Percentiles rank a stretch among this genome's conserved stretches.
Conservation (phyloP, 2,888 invertebrate genomes). For the Vandiemenella viatica region DNA sequence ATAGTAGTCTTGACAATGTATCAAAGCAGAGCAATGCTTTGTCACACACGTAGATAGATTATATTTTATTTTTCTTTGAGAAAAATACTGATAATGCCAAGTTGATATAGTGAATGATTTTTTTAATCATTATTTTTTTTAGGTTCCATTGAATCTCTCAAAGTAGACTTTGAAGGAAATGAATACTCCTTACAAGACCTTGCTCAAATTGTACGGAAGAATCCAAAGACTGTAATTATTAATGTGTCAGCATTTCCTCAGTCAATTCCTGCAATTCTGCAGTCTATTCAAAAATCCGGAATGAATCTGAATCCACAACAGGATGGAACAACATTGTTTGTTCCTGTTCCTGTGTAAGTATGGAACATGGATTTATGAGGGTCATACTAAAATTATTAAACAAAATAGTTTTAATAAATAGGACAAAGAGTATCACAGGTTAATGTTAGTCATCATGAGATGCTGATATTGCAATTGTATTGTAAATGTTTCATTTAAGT, state of each 20-base stretch:
- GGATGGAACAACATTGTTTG: constrained; percentile 78
- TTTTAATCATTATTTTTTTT: constrained; percentile 17
- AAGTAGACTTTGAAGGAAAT: constrained; percentile 60
- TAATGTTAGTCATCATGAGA: too few species aligned
- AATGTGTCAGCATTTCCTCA: constrained; percentile 76
- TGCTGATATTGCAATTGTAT: too few species aligned
- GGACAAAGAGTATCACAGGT: too few species aligned
- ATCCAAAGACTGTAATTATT: constrained; percentile 70
- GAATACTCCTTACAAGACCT: constrained; percentile 74
- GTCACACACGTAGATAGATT: too few species aligned
- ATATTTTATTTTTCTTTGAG: too few species aligned
- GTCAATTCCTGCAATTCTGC: constrained; percentile 62
- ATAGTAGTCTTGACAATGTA: too few species aligned
- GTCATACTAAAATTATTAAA: background rate
- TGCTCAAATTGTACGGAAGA: constrained; percentile 73
- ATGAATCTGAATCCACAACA: constrained; percentile 89
- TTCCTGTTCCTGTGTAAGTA: constrained; percentile 72
- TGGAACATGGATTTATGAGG: too few species aligned
- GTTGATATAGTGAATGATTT: background rate
- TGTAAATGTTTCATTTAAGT: too few species aligned
- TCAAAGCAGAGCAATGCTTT: too few species aligned
- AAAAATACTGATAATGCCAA: background rate
- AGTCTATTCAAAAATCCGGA: constrained; percentile 63
- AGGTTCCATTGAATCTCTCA: constrained; percentile 64
- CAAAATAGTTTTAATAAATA: background rate